Evolutionary conservation across 2,113 vertebrate genomes (phyloP).

Genomic region (Cathartes aura): DNA sequence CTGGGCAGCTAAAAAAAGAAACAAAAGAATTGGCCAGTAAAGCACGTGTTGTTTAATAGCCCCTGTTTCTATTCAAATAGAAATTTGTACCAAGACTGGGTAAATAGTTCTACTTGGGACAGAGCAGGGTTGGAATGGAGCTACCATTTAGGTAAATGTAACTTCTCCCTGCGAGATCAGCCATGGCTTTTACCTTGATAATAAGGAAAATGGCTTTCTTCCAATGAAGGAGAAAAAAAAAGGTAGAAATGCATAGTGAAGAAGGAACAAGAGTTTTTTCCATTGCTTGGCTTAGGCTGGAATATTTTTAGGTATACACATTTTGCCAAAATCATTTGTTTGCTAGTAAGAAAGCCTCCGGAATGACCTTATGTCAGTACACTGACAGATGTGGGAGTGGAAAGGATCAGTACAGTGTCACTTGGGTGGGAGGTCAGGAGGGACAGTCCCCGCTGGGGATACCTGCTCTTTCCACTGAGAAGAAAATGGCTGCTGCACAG

Average conservation of each 20-base stretch:
- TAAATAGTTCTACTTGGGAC: background rate
- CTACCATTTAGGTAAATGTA: rapidly evolving
- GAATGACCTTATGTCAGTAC: background rate
- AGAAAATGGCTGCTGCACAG: background rate
- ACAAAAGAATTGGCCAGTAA: background rate
- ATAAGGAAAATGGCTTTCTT: background rate
- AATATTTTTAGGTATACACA: background rate
- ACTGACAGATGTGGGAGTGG: rapidly evolving
- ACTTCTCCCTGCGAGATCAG: background rate
- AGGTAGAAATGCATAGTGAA: background rate
- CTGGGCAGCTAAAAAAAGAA: background rate
- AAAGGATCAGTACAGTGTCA: background rate
- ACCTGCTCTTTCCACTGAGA: background rate
- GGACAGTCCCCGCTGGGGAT: background rate
- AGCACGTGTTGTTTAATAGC: background rate
- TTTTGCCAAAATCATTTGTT: background rate
- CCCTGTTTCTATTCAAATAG: background rate
- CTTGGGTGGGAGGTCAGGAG: background rate
- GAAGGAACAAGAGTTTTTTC: background rate
- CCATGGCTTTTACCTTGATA: background rate
- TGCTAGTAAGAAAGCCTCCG: background rate
- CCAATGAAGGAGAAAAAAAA: background rate
- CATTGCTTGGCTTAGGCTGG: background rate
- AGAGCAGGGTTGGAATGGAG: background rate
- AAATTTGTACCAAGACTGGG: background rate